Conservation (phyloP, 1,140 invertebrate genomes). For the Periplaneta americana region DNA sequence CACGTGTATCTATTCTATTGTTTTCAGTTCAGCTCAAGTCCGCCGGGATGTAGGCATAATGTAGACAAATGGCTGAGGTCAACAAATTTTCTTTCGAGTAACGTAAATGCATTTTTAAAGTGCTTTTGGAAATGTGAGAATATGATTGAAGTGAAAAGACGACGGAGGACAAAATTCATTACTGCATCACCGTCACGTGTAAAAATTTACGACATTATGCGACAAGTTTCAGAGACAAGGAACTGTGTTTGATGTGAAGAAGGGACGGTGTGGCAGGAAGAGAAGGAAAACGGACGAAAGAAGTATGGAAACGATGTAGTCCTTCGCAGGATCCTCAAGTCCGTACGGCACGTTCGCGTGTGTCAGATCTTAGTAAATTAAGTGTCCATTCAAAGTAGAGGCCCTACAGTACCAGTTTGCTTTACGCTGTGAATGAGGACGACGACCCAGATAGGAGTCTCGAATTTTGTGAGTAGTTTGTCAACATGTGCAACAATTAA, state of each 20-base stretch:
- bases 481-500: background rate
- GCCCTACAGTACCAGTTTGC: background rate
- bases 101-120: background rate
- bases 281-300: background rate
- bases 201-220: background rate
- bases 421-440: background rate
- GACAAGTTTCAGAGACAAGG: background rate
- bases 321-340: background rate
- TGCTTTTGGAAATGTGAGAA: background rate
- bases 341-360: background rate
- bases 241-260: background rate
- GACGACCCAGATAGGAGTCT: background rate
- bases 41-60: background rate
- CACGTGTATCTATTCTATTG: background rate
- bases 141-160: background rate
- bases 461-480: background rate
- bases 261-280: too few species aligned
- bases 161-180: background rate
- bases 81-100: background rate
- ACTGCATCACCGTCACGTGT: background rate
- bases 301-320: background rate
- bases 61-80: too few species aligned
- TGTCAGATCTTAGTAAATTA: background rate
- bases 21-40: background rate
- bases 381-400: background rate